phyloP scores from a whole-genome alignment of 2,888 invertebrate species.

The Drosophila anomelani region DNA sequence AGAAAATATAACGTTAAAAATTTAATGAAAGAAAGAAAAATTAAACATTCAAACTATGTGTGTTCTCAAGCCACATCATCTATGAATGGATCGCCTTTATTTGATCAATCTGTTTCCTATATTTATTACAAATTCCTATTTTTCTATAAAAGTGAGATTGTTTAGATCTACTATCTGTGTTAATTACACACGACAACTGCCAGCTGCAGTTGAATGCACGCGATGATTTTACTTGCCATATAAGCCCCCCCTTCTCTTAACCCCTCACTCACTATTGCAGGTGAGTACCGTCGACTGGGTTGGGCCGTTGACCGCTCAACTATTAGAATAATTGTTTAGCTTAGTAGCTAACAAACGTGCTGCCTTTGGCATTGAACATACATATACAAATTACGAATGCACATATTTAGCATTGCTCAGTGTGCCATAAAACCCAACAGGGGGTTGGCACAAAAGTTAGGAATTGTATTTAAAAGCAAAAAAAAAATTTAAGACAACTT shows the following conservation, averaged over 20 bases:
- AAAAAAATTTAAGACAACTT: too few species aligned
- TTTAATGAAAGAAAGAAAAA: background rate
- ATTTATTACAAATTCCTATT: conserved; percentile 3
- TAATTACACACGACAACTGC: conserved; percentile 22
- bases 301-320: conserved; percentile 45
- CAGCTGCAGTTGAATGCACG: conserved; percentile 35
- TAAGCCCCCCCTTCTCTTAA: background rate
- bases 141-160: conserved; percentile 17
- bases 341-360: conserved; percentile 26
- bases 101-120: background rate
- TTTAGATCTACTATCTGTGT: background rate
- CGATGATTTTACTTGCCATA: conserved; percentile 18
- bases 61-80: background rate
- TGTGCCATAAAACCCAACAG: conserved; percentile 1
- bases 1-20: background rate
- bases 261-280: background rate
- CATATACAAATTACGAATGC: conserved; percentile 20
- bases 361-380: conserved; percentile 30
- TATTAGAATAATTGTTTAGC: conserved; percentile 38
- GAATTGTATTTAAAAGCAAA: too few species aligned
- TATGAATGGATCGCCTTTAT: background rate
- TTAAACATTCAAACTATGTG: too few species aligned
- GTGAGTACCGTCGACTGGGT: background rate
- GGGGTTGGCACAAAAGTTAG: conserved; percentile 18
- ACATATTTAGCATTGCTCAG: conserved; percentile 7